A percentile compares a stretch with the other conserved stretches of the same genome.
Conservation (phyloP, 2,888 invertebrate genomes). For the Cantharis nigra region DNA sequence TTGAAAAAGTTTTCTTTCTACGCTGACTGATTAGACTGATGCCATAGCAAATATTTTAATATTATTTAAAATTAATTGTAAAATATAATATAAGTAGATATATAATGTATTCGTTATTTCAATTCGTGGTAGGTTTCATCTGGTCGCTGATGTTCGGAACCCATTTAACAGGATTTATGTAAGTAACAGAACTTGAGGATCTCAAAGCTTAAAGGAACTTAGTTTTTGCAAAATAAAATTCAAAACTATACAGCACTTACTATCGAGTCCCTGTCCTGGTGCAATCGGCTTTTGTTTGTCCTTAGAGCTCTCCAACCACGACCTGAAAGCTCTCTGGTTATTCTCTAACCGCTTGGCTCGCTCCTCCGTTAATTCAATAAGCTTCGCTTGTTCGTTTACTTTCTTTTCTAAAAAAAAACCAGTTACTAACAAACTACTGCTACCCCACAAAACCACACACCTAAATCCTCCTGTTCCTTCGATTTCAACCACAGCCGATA, state of each 20-base stretch:
- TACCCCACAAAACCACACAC: constrained; percentile 48
- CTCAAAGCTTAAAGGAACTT: not conserved
- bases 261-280: constrained; percentile 65
- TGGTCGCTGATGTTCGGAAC: not conserved
- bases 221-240: not conserved
- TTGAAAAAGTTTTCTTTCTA: not conserved
- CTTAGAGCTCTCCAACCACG: constrained; percentile 67
- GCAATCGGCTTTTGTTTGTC: constrained; percentile 66
- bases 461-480: constrained; percentile 64
- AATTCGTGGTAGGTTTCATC: not conserved
- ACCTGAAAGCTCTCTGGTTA: constrained; percentile 64
- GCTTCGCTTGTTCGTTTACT: constrained; percentile 49
- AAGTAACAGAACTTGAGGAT: not conserved
- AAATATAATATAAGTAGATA: not conserved
- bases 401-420: constrained; percentile 42
- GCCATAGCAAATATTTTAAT: not conserved
- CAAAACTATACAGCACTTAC: constrained; percentile 50
- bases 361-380: constrained; percentile 59
- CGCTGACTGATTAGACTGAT: no score
- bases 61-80: not conserved
- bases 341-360: constrained; percentile 60
- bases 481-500: constrained; percentile 60
- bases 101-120: not conserved
- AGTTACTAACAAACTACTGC: not conserved
- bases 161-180: not conserved